Evolutionary conservation across 2,113 vertebrate species (phyloP).

Genomic region (Capreolus pygargus): DNA sequence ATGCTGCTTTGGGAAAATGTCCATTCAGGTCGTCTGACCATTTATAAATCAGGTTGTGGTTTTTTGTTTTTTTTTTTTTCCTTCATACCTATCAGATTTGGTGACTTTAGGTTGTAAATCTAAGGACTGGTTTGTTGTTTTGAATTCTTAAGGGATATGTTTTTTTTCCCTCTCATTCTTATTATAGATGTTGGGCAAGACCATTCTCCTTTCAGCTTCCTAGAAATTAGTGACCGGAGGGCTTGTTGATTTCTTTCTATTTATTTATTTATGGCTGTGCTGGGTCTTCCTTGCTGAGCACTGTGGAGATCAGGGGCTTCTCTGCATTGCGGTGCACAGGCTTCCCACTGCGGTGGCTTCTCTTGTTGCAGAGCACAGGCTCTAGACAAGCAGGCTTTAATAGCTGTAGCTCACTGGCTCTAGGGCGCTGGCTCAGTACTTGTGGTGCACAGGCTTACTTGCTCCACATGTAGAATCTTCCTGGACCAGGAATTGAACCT

Average conservation of each 20-base stretch:
- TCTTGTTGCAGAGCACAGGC: background rate
- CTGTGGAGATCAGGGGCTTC: background rate
- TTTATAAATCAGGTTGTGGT: background rate
- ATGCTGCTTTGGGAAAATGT: background rate
- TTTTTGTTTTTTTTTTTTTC: background rate
- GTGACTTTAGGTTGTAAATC: background rate
- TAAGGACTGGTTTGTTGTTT: background rate
- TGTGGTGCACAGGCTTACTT: background rate
- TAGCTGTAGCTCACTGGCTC: background rate
- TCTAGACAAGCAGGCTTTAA: background rate
- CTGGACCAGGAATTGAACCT: background rate
- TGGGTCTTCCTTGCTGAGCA: background rate
- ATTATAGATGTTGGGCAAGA: background rate
- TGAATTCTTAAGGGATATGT: background rate
- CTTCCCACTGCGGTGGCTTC: background rate
- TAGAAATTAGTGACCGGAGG: background rate
- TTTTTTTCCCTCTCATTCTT: background rate
- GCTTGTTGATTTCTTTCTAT: background rate
- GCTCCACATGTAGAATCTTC: background rate
- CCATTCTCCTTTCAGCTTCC: background rate
- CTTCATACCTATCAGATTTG: background rate
- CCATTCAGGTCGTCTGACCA: background rate
- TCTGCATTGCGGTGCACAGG: background rate
- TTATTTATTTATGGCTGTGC: background rate
- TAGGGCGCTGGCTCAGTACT: accelerated